These are phyloP conservation scores for Eumeta japonica DNA, from an alignment of 1,140 invertebrate species.

Conservation along the genomic window DNA sequence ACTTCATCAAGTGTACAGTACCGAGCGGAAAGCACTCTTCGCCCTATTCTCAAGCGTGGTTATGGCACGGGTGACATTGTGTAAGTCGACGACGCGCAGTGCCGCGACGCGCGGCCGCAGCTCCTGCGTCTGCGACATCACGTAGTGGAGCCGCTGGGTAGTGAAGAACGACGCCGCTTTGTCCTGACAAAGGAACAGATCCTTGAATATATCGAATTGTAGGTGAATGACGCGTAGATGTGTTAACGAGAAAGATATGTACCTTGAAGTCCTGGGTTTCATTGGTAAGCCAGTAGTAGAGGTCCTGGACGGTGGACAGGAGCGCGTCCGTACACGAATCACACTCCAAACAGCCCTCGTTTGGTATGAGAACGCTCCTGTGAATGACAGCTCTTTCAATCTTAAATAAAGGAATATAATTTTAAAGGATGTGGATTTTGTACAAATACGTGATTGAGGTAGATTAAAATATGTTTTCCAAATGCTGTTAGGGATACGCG, in stretches of 20 bases:
- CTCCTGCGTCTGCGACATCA: constrained; percentile 34
- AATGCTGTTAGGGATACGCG: too few relatives aligned
- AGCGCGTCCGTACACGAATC: constrained; percentile 86
- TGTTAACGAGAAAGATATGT: constrained; percentile 6
- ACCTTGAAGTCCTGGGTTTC: constrained; percentile 48
- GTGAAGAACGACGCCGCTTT: constrained; percentile 51
- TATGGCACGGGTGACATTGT: constrained; percentile 25
- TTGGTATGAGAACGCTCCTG: constrained; percentile 65
- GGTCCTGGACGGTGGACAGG: constrained; percentile 80
- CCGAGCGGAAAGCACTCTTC: constrained; percentile 40
- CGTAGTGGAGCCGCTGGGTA: constrained; percentile 45
- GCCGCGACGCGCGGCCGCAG: constrained; percentile 30
- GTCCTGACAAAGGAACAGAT: constrained; percentile 21
- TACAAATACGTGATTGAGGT: too few relatives aligned
- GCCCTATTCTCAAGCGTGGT: constrained; percentile 31
- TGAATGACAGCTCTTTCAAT: too few relatives aligned
- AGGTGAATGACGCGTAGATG: too few relatives aligned
- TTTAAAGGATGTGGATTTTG: too few relatives aligned
- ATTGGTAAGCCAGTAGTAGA: constrained; percentile 45
- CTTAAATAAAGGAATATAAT: too few relatives aligned
- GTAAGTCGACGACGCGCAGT: constrained; percentile 30
- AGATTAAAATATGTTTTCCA: too few relatives aligned
- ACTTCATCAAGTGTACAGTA: constrained; percentile 17
- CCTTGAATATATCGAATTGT: too few relatives aligned
- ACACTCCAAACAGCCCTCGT: constrained; percentile 76